These are phyloP conservation scores for Paracentrotus lividus DNA, from an alignment of 53 echinoderm and acorn worm species.

Conservation along the genomic window DNA sequence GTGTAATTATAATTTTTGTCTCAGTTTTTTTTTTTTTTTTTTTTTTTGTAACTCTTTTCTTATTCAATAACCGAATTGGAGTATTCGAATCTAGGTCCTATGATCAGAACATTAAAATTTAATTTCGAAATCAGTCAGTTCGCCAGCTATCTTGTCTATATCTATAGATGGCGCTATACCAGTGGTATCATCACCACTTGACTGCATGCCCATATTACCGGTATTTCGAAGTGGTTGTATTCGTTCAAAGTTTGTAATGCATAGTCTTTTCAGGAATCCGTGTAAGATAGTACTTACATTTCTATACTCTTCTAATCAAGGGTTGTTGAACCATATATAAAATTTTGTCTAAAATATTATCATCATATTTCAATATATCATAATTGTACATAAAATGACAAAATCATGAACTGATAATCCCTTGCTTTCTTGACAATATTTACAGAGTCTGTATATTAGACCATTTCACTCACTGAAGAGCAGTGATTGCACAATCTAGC, in stretches of 20 bases:
- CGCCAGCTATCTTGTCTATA: neutral
- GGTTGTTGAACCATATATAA: neutral
- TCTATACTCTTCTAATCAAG: no score
- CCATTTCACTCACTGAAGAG: neutral
- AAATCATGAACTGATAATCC: neutral
- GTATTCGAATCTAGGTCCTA: no score
- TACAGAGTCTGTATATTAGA: neutral
- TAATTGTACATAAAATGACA: neutral
- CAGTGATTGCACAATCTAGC: neutral
- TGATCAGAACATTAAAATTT: no score
- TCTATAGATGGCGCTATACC: neutral
- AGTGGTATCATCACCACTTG: neutral
- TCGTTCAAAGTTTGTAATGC: slow-evolving; percentile 28
- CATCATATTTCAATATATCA: neutral
- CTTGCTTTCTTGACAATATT: neutral
- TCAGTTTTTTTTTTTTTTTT: no score
- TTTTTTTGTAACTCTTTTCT: no score
- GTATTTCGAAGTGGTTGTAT: neutral
- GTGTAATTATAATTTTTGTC: no score
- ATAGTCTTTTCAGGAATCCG: neutral
- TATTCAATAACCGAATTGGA: no score
- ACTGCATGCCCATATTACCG: no score
- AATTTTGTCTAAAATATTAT: neutral
- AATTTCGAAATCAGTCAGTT: no score
- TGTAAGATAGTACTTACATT: neutral